Base-by-base conservation (phyloP, 2,797 vertebrate species). In the Scarus forsteni region DNA sequence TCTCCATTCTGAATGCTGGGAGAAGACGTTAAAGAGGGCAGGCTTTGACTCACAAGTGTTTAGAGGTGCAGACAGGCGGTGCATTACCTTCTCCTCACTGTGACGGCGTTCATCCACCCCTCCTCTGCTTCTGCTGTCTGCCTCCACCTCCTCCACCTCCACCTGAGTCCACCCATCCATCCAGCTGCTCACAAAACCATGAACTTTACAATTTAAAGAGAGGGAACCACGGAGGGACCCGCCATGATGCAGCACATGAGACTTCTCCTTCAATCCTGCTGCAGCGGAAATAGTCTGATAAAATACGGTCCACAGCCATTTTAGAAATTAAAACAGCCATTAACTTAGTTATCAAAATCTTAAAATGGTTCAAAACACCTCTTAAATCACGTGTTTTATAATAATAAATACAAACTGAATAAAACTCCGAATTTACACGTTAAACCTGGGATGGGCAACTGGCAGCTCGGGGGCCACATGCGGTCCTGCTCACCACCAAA, bases 121-220 rank as follows among this genome's bases (percentile, higher is more conserved):
- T 45, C 44, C 49, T 50, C 49, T 50, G 19, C 18, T 18, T 50
- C 49, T 44, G 14, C 27, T 27, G 27, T 27, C 27, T 27, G 27
- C 27, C 27, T 44, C 5, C 13, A 43, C 42, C 18, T n/a, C 45
- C 45, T 46, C n/a, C 8, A 16, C 49, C 77, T 61, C 73, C 75
- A 60, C 77, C 80, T 68, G 27, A 27, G 10, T 42, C 40, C 73
- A 64, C 67, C 82, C 80, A 62, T 87, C 82, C 73, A 77, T 82
- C 75, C 61, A 63, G 67, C 54, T 79, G 81, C 77, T 82, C 82
- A 81, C 67, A 79, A 65, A 84, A 83, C 77, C 88, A 76, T 86
- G 90, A 91, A 87, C 88, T 88, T 90, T 85, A 88, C 87, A 68
- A 86, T 91, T 89, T 89, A 91, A 85, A 80, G 85, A 90, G 88